phyloP scores from a whole-genome alignment of 2,888 invertebrate genomes.

The Lacanobia oleracea region DNA sequence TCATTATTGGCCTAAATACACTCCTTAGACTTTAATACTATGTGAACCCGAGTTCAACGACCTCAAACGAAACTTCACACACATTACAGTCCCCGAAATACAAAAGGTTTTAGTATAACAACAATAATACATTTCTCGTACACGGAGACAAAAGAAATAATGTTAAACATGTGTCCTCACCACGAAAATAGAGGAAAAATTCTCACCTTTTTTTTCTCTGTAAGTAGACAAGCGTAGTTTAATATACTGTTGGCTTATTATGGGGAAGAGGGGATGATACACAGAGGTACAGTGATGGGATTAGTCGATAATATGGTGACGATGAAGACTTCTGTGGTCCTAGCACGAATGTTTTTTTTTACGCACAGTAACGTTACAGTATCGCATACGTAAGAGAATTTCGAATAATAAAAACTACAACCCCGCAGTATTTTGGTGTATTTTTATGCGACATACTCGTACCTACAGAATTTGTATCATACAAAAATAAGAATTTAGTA shows the following conservation, averaged over 20 bases:
- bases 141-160: conserved; percentile 52
- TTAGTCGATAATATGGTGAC: background rate
- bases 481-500: no score
- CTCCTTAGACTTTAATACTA: no score
- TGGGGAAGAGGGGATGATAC: conserved; percentile 12
- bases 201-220: conserved; percentile 28
- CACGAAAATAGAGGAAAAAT: conserved; percentile 17
- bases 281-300: conserved; percentile 35
- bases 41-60: background rate
- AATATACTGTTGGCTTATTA: conserved; percentile 56
- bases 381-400: no score
- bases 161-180: conserved; percentile 47
- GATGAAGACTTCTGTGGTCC: no score
- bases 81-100: conserved; percentile 10
- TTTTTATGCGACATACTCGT: no score
- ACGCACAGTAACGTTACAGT: no score
- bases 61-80: background rate
- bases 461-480: no score
- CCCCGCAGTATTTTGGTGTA: no score
- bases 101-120: conserved; percentile 31
- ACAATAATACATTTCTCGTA: conserved; percentile 52
- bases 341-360: no score
- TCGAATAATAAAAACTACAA: no score
- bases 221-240: conserved; percentile 36
- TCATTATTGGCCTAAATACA: no score